Conservation (phyloP, 2,888 invertebrate species). For the Ophion ellenae region DNA sequence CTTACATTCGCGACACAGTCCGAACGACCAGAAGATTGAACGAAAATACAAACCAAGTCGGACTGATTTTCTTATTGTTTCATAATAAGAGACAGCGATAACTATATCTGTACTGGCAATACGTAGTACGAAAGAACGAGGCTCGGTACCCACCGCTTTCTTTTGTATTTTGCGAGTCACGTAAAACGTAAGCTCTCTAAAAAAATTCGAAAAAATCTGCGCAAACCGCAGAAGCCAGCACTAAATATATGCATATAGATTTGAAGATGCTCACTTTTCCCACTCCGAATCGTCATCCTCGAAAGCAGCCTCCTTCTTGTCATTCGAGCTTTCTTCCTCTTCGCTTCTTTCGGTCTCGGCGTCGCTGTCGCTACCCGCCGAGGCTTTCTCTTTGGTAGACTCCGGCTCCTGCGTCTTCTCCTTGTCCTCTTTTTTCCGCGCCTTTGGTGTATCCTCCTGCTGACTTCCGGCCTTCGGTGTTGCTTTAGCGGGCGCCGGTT, state of each 20-base stretch:
- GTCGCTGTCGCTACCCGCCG: conserved; percentile 82
- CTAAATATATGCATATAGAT: background rate
- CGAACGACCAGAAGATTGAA: background rate
- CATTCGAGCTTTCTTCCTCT: conserved; percentile 84
- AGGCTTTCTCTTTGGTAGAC: conserved; percentile 76
- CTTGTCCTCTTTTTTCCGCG: conserved; percentile 78
- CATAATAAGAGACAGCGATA: no score
- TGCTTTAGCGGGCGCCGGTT: conserved; percentile 72
- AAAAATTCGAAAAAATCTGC: background rate
- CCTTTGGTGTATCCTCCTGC: conserved; percentile 72
- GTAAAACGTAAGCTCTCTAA: background rate
- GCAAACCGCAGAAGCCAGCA: background rate
- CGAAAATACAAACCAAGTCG: background rate
- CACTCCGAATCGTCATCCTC: conserved; percentile 93
- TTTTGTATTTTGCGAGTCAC: background rate
- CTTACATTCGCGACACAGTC: background rate
- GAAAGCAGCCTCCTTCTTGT: conserved; percentile 86
- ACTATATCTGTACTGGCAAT: no score
- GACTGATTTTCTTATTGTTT: no score
- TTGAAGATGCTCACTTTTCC: conserved; percentile 87
- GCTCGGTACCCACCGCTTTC: background rate
- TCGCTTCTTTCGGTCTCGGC: conserved; percentile 85
- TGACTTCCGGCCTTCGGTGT: conserved; percentile 61
- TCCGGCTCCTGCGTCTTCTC: conserved; percentile 70
- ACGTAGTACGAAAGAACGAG: background rate